phyloP scores from a whole-genome alignment of 2,797 vertebrate species.

The Oreochromis mossambicus region DNA sequence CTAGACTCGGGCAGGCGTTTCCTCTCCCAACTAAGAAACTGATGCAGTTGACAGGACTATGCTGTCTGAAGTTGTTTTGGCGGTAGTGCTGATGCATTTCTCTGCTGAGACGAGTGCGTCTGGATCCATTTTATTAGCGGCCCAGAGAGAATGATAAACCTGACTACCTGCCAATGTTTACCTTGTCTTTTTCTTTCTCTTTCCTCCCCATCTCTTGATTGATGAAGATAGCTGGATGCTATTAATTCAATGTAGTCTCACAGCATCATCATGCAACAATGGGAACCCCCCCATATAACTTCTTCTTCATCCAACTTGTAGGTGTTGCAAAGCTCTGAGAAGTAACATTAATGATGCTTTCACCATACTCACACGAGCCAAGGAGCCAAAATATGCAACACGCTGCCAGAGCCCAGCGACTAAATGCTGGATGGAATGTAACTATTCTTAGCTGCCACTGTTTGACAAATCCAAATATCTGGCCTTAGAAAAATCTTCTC shows the following conservation, averaged over 20 bases:
- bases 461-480: background rate
- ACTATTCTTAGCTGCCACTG: background rate
- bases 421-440: background rate
- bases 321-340: background rate
- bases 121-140: no score
- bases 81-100: background rate
- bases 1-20: slow-evolving; percentile 6
- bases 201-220: background rate
- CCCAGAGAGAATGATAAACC: no score
- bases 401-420: background rate
- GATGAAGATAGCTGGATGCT: background rate
- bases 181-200: background rate
- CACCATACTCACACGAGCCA: background rate
- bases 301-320: background rate
- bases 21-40: background rate
- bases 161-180: background rate
- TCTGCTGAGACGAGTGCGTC: no score
- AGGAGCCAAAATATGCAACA: background rate
- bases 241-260: background rate
- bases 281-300: background rate
- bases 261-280: background rate
- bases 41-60: slow-evolving; percentile 7
- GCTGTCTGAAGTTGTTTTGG: slow-evolving; percentile 12
- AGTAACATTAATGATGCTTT: background rate
- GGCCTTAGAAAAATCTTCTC: background rate